These are phyloP conservation scores for Poeciliopsis turneri DNA, from an alignment of 2,797 vertebrate species.

Conservation along the genomic window DNA sequence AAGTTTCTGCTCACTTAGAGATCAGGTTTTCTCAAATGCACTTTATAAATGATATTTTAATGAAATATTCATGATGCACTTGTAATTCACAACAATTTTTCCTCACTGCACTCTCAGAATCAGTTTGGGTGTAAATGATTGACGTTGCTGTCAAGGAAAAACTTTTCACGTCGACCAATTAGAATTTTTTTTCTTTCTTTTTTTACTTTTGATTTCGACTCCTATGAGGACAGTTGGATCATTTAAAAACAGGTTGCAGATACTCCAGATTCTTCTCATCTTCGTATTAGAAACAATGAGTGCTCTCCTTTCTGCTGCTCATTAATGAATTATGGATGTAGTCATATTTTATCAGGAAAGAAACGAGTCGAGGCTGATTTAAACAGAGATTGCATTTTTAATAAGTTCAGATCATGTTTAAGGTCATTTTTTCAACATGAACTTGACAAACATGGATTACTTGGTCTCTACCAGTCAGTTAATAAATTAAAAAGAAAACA, in stretches of 20 bases:
- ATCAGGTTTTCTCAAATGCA: background rate
- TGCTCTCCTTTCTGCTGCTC: background rate
- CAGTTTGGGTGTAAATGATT: background rate
- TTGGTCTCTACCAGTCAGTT: background rate
- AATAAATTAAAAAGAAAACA: background rate
- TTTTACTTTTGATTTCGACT: background rate
- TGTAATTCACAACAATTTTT: background rate
- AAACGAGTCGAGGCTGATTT: background rate
- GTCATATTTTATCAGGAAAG: background rate
- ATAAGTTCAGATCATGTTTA: background rate
- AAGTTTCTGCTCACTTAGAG: background rate
- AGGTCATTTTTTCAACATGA: background rate
- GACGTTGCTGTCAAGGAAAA: background rate
- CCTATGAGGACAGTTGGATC: background rate
- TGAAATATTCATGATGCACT: background rate
- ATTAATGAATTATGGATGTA: slow-evolving; percentile 8
- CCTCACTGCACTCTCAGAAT: background rate
- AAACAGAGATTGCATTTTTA: background rate
- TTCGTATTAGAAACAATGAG: background rate
- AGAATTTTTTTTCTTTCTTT: background rate
- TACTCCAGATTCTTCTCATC: background rate
- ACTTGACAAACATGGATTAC: background rate
- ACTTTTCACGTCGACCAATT: background rate
- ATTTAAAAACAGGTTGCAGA: background rate
- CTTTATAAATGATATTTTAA: background rate